These are phyloP conservation scores for Melanotaenia maccullochi DNA, from an alignment of 2,797 vertebrate genomes.

Conservation along the genomic window DNA sequence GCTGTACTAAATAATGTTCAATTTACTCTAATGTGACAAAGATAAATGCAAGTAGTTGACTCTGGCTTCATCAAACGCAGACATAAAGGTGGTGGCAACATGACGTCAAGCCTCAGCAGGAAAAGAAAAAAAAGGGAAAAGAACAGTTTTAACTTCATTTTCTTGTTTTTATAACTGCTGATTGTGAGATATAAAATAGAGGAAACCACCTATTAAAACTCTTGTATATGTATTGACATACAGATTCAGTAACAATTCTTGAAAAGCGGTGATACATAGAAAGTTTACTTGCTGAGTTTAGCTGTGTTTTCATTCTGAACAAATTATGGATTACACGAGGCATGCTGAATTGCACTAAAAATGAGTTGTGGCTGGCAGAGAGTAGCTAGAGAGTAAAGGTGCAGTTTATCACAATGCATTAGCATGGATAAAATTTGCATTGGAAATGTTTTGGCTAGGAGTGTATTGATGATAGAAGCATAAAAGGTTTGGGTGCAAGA, in stretches of 20 bases:
- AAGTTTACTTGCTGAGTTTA: background rate
- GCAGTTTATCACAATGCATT: background rate
- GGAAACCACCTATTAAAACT: background rate
- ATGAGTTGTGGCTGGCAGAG: background rate
- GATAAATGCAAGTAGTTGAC: background rate
- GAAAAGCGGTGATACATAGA: background rate
- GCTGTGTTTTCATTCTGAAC: background rate
- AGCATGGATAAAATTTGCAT: background rate
- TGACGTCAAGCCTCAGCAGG: background rate
- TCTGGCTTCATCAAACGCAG: background rate
- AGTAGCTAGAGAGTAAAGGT: background rate
- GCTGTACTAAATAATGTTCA: background rate
- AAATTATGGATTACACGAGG: background rate
- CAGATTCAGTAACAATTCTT: background rate
- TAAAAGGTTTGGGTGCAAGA: background rate
- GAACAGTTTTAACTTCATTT: background rate
- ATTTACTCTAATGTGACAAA: background rate
- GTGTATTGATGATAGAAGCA: background rate
- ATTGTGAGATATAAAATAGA: background rate
- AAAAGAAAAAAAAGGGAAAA: no score
- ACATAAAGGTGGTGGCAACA: background rate
- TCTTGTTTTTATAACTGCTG: background rate
- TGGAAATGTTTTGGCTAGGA: background rate
- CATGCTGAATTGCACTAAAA: background rate
- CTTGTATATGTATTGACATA: background rate